Evolutionary conservation across 2,797 vertebrate species (phyloP).

Genomic region (Varecia variegata): DNA sequence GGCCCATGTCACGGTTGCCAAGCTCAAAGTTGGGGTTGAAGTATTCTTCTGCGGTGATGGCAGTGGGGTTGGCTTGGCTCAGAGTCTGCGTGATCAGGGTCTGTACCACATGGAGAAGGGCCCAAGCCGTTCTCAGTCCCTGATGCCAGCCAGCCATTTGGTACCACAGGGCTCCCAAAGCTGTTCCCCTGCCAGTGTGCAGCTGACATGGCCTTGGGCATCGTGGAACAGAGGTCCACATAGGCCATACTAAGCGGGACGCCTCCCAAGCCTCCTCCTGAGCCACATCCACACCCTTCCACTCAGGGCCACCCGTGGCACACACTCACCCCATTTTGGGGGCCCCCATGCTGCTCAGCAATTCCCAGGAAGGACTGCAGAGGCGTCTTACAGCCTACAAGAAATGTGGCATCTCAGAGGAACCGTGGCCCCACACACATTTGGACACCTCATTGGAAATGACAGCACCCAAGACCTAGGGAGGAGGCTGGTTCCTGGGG

Average conservation of each 20-base stretch:
- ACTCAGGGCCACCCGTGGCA: background rate
- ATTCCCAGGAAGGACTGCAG: slow-evolving; percentile 98
- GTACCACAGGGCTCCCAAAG: background rate
- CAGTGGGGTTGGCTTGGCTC: slow-evolving; percentile 92
- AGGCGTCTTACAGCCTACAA: slow-evolving; percentile 94
- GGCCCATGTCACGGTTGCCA: slow-evolving; percentile 93
- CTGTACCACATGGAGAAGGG: slow-evolving; percentile 78
- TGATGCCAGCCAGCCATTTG: background rate
- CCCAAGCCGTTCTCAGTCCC: background rate
- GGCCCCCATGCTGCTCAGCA: slow-evolving; percentile 96
- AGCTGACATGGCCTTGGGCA: background rate
- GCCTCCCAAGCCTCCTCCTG: background rate
- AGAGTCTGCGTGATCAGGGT: slow-evolving; percentile 95
- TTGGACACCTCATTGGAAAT: background rate
- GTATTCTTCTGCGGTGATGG: slow-evolving; percentile 96
- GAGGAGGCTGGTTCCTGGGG: background rate
- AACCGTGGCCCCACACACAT: background rate
- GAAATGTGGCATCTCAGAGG: slow-evolving; percentile 34
- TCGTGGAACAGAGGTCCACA: background rate
- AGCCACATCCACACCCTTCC: background rate
- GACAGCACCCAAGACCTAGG: background rate
- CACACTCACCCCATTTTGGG: slow-evolving; percentile 93
- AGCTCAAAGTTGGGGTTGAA: slow-evolving; percentile 92
- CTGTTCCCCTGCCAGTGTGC: background rate
- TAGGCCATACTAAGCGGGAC: background rate